Evolutionary conservation across 2,888 invertebrate species (phyloP).

Genomic region (Patella pellucida): DNA sequence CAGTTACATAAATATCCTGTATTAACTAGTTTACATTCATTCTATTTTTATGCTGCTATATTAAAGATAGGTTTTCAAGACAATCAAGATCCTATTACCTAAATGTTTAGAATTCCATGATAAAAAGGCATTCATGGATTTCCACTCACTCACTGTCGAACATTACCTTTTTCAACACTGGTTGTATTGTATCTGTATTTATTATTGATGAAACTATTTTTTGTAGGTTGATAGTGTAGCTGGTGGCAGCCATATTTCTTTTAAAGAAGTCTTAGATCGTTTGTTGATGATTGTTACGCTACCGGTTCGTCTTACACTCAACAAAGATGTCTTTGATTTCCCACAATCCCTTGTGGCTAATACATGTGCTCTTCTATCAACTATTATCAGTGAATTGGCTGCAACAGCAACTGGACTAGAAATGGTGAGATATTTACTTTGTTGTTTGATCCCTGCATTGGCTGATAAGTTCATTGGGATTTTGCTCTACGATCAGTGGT

Average conservation of each 20-base stretch:
- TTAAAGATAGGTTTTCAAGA: no score
- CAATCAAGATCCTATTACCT: no score
- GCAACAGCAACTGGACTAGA: constrained; percentile 82
- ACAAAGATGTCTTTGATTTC: constrained; percentile 71
- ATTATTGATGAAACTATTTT: not conserved
- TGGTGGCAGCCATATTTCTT: constrained; percentile 75
- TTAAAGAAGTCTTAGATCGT: constrained; percentile 86
- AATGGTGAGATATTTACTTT: constrained; percentile 71
- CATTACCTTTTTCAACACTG: no score
- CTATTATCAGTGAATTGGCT: constrained; percentile 89
- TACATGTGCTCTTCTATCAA: constrained; percentile 76
- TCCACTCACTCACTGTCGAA: no score
- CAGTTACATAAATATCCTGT: constrained; percentile 79
- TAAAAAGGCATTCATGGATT: no score
- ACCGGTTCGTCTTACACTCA: constrained; percentile 79
- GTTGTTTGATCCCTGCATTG: no score
- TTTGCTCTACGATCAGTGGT: no score
- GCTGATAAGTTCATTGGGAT: no score
- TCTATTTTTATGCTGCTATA: no score
- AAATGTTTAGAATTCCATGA: no score
- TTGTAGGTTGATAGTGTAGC: constrained; percentile 43
- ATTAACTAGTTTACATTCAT: constrained; percentile 77
- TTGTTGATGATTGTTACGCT: constrained; percentile 85
- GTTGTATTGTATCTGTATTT: no score
- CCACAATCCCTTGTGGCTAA: constrained; percentile 73